Evolutionary conservation across 2,113 vertebrate species (phyloP), one percentile per base, ranked within the genome.

Genomic region (Anser cygnoides): DNA sequence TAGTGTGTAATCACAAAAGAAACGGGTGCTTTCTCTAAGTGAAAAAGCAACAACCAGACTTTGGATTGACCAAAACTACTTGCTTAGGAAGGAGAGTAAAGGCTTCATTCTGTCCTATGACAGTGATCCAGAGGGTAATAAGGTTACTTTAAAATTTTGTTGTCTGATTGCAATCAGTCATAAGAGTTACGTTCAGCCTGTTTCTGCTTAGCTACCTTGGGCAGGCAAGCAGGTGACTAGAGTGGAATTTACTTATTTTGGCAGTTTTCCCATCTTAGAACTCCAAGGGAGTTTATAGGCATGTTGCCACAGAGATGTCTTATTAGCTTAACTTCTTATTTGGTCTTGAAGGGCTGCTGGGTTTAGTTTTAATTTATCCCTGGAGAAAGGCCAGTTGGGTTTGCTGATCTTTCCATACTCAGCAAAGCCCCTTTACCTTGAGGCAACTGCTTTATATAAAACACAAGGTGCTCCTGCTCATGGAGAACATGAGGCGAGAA

Each of bases 201-300:
- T 80, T 96, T 81, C 90, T 86, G 46, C 67, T 73, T 54, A 83
- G 68, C 35, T 75, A 86, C 68, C 80, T 73, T 23, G 4, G 43
- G 54, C 43, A 87, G 59, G 26, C n/a, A 63, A 72, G 33, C 76
- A 94, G 88, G 73, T 93, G 86, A 81, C 29, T 44, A 3, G 22
- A 52, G 33, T 26, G 49, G 68, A 96, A 94, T 89, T 95, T 78
- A 78, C 33, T 94, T 84, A 33, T 65, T 78, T 87, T 96, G 96
- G 88, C 86, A 41, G 63, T 78, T 89, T 84, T 84, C 90, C 90
- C 79, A 89, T 19, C 33, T 50, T 87, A 52, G n/a, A 13, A 74
- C 46, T 63, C 55, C 0, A 6, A 75, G 88, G 52, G 49, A 57
- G 39, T 90, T 95, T 93, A 67, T 31, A 26, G 39, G 23, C 23